Evolutionary conservation across 2,888 invertebrate genomes (phyloP), one percentile per base, ranked within the genome.

Genomic region (Linnaemya tessellans): DNA sequence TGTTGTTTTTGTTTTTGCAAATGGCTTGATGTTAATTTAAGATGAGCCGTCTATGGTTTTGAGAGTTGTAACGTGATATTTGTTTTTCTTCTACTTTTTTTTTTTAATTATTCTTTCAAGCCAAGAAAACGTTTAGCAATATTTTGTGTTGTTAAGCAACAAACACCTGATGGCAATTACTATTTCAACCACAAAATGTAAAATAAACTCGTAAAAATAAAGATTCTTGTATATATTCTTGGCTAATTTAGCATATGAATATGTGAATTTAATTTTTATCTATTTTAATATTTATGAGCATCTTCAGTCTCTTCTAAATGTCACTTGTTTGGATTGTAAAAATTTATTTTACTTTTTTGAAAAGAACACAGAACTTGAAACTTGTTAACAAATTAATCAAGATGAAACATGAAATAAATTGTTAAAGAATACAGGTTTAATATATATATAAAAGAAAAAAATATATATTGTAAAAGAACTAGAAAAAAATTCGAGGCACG

Each of bases 271-370:
- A 43, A 64, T 38, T 54, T 75, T 64, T 75, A 41, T 51, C 49
- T 49, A 62, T 78, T 79, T 38, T 30, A 43, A 60, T 60, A 74
- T 74, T 80, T 80, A 67, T 74, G 67, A 80, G 30, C 67, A 70
- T 60, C 51, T 73, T 74, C 51, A 46, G 51, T 43, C 11, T 30
- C 38, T 67, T 83, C 54, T 74, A 84, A 84, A 84, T 84, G 84
- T 79, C 84, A 84, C 79, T 84, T 70, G 84, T 75, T 84, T 58
- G 2, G 25, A 74, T 79, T 68, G 74, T 74, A 84, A 74, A 68
- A 56, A 43, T 35, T 20, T 38, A 15, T 68, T 30, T 30, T 67
- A 10, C 3, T 54, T 30, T 38, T 11, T 41, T 46, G 5, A 25
- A 75, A 56, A 41, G 3, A 38, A 60, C 13, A 78, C 38, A 60